Conservation (phyloP, 2,797 vertebrate species). For the Glyptemys insculpta region DNA sequence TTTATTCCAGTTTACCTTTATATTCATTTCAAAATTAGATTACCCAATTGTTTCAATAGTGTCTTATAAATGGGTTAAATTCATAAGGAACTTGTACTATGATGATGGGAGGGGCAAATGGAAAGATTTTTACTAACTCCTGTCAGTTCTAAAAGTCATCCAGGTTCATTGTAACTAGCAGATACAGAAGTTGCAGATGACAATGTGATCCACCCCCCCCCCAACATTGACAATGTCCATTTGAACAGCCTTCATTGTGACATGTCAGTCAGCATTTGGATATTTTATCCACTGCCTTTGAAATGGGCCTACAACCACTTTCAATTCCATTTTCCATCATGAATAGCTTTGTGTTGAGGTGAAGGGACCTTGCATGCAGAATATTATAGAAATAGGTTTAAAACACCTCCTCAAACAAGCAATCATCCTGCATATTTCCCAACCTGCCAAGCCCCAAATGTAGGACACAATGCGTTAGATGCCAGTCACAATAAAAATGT, state of each 20-base stretch:
- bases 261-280: background rate
- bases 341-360: too few relatives aligned
- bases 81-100: background rate
- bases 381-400: background rate
- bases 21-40: background rate
- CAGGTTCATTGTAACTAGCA: background rate
- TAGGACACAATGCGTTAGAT: background rate
- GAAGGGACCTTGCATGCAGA: background rate
- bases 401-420: background rate
- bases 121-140: background rate
- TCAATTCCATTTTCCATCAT: background rate
- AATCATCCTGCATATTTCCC: background rate
- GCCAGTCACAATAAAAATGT: rapidly evolving
- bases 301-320: background rate
- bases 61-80: background rate
- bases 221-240: background rate
- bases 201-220: rapidly evolving
- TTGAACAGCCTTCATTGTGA: background rate
- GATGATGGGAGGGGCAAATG: background rate
- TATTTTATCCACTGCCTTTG: background rate
- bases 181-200: background rate
- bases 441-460: background rate
- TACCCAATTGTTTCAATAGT: background rate
- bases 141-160: rapidly evolving
- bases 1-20: background rate